phyloP scores from a whole-genome alignment of 2,888 invertebrate genomes.

The Melieria omissa region DNA sequence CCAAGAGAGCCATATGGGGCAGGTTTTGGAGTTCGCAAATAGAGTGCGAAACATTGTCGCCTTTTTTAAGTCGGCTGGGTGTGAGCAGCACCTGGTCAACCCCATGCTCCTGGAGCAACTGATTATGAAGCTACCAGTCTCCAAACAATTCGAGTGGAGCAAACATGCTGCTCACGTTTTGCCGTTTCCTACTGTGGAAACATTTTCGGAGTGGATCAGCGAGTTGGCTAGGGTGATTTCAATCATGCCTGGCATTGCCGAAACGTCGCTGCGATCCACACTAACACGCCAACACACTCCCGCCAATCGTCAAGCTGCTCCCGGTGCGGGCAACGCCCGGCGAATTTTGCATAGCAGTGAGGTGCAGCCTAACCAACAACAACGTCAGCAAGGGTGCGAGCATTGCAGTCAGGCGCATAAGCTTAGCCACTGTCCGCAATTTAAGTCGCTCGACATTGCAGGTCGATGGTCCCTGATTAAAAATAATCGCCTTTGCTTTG shows the following conservation, averaged over 20 bases:
- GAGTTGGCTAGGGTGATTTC: neutral
- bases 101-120: neutral
- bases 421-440: too few species aligned
- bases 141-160: conserved; percentile 7
- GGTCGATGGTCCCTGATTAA: too few species aligned
- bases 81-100: neutral
- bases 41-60: neutral
- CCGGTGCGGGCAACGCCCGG: too few species aligned
- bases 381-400: too few species aligned
- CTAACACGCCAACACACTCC: too few species aligned
- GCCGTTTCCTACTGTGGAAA: conserved; percentile 1
- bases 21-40: neutral
- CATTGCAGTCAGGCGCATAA: too few species aligned
- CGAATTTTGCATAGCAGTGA: too few species aligned
- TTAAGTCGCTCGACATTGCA: too few species aligned
- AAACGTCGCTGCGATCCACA: too few species aligned
- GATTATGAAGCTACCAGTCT: conserved; percentile 1
- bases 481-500: too few species aligned
- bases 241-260: neutral
- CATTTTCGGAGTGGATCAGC: neutral
- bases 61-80: neutral
- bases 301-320: too few species aligned
- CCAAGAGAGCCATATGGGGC: neutral
- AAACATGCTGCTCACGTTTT: neutral
- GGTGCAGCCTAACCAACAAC: too few species aligned